A percentile compares a stretch with the other conserved stretches of the same genome.
These are phyloP conservation scores for Onychorhynchus coronatus DNA, from an alignment of 2,113 vertebrate species.

Conservation along the genomic window DNA sequence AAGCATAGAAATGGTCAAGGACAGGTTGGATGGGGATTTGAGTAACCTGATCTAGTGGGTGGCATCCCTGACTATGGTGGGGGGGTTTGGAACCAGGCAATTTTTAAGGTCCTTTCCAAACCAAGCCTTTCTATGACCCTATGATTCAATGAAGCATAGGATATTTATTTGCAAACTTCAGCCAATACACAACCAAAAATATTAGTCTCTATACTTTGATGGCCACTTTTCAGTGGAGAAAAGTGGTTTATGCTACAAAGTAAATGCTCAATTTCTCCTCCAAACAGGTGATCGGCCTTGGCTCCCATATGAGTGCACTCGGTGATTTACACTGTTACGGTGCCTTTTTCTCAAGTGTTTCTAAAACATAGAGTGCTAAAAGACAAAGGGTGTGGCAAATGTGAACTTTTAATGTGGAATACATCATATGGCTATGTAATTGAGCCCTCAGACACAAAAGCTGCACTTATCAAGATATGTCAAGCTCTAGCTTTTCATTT, in stretches of 20 bases:
- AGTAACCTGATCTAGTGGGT: neutral
- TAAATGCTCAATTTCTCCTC: neutral
- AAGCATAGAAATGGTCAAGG: neutral
- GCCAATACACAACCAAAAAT: neutral
- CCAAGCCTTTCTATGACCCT: neutral
- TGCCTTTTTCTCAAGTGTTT: neutral
- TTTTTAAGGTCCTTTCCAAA: neutral
- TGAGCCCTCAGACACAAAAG: neutral
- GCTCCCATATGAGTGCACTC: neutral
- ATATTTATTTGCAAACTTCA: neutral
- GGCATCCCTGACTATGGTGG: neutral
- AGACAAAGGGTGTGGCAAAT: neutral
- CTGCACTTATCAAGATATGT: neutral
- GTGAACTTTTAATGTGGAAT: neutral
- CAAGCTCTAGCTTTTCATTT: neutral
- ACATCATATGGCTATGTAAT: neutral
- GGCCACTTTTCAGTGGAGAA: neutral
- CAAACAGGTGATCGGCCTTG: accelerated
- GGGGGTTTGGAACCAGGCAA: too few relatives aligned
- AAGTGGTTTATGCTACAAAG: neutral
- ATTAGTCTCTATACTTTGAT: neutral
- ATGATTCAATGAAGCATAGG: neutral
- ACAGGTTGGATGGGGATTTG: neutral
- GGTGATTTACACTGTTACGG: accelerated
- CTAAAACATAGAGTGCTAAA: neutral